A percentile compares a stretch with the other conserved stretches of the same genome.
Evolutionary conservation across 2,113 vertebrate genomes (phyloP).

Genomic region (Pteruthius melanotis): DNA sequence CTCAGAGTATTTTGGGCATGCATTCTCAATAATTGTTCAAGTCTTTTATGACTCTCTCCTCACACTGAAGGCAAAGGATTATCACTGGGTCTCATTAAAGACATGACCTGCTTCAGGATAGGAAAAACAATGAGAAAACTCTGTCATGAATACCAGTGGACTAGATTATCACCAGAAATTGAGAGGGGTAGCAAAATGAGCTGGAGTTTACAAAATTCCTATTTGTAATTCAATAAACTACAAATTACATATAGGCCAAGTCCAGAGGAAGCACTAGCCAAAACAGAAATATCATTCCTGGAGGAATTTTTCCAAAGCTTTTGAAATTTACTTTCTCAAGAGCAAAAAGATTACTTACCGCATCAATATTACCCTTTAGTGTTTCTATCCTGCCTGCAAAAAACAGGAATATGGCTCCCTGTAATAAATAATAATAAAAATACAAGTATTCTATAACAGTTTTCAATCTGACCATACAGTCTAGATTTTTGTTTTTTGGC

Average conservation of each 20-base stretch:
- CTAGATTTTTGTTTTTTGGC: not conserved
- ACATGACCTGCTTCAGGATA: not conserved
- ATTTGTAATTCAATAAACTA: not conserved
- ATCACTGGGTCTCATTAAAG: not conserved
- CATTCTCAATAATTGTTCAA: not conserved
- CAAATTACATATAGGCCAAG: not conserved
- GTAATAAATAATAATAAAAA: constrained; percentile 62
- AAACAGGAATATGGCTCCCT: constrained; percentile 98
- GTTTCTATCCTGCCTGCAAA: constrained; percentile 96
- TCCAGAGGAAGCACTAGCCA: not conserved
- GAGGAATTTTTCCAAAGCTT: not conserved
- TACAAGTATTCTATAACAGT: constrained; percentile 43
- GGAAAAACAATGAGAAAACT: not conserved
- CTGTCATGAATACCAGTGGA: not conserved
- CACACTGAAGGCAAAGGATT: not conserved
- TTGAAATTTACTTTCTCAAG: not conserved
- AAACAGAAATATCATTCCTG: not conserved
- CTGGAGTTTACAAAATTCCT: not conserved
- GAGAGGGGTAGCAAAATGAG: not conserved
- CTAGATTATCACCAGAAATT: not conserved
- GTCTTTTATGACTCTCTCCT: not conserved
- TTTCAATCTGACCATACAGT: constrained; percentile 9
- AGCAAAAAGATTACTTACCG: constrained; percentile 75
- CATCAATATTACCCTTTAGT: constrained; percentile 94
- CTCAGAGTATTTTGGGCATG: not conserved